phyloP scores from a whole-genome alignment of 30 jellyfish, hydroid and myxozoan species.

The Sanderia malayensis region DNA sequence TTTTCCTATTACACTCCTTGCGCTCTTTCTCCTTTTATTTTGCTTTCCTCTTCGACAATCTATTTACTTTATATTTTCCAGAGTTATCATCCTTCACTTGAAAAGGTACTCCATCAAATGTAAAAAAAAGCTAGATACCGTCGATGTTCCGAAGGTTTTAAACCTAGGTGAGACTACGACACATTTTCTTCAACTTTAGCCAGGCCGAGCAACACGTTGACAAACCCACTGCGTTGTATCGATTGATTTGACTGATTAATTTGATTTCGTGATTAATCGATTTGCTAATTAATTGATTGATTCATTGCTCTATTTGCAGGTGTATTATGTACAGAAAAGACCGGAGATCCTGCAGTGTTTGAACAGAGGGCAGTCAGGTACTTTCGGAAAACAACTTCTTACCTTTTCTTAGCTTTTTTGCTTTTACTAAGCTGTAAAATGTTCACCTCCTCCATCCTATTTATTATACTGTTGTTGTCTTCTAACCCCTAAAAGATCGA shows the following conservation, averaged over 20 bases:
- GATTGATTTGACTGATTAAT: not conserved
- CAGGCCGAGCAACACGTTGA: not conserved
- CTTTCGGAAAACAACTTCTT: too few species aligned
- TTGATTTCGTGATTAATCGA: not conserved
- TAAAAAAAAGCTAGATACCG: slow-evolving; percentile 51
- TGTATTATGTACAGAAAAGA: slow-evolving; percentile 42
- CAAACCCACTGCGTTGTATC: not conserved
- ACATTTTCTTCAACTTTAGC: too few species aligned
- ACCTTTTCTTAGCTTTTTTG: too few species aligned
- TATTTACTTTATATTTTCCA: slow-evolving; percentile 21
- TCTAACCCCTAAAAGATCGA: too few species aligned
- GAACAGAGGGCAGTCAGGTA: slow-evolving; percentile 4
- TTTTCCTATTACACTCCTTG: too few species aligned
- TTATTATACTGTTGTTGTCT: too few species aligned
- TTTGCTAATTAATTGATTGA: not conserved
- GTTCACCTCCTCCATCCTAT: too few species aligned
- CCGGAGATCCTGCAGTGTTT: slow-evolving; percentile 23
- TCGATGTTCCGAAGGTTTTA: slow-evolving; percentile 59
- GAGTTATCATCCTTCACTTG: slow-evolving; percentile 77
- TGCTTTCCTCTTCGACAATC: too few species aligned
- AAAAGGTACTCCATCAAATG: slow-evolving; percentile 68
- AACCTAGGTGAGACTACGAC: slow-evolving; percentile 41
- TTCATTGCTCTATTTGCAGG: slow-evolving; percentile 18
- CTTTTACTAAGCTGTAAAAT: too few species aligned
- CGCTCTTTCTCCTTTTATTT: too few species aligned